Evolutionary conservation across 64 coral and sea anemone species (phyloP).

Genomic region (Dendronephthya gigantea): DNA sequence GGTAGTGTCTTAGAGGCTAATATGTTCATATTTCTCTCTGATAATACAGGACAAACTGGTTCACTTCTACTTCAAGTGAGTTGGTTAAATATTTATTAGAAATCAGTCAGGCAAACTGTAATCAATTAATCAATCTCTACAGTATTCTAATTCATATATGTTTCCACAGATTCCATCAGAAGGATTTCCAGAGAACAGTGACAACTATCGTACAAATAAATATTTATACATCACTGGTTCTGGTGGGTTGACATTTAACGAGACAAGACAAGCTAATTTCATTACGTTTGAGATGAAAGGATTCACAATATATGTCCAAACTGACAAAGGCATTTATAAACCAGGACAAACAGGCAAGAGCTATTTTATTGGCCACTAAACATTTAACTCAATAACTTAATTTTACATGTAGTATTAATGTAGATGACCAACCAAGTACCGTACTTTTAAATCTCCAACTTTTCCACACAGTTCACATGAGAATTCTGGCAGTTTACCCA

Average conservation of each 20-base stretch:
- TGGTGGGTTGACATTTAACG: constrained; percentile 46
- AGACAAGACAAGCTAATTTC: constrained; percentile 17
- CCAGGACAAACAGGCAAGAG: constrained; percentile 76
- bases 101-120: too few species aligned
- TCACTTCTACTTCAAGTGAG: too few species aligned
- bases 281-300: constrained; percentile 58
- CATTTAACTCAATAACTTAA: not conserved
- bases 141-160: not conserved
- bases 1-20: too few species aligned
- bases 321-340: constrained; percentile 93
- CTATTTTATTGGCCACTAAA: not conserved
- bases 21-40: too few species aligned
- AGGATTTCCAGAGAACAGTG: not conserved
- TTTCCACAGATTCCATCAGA: not conserved
- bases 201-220: not conserved
- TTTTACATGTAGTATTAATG: not conserved
- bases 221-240: constrained; percentile 47
- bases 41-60: too few species aligned
- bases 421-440: too few species aligned
- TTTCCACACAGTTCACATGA: not conserved
- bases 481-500: not conserved
- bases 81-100: too few species aligned
- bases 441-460: not conserved
- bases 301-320: constrained; percentile 79
- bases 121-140: too few species aligned